Percentiles rank a stretch among this genome's conserved stretches.
These are phyloP conservation scores for Thermophis baileyi DNA, from an alignment of 2,113 vertebrate genomes.

Conservation along the genomic window DNA sequence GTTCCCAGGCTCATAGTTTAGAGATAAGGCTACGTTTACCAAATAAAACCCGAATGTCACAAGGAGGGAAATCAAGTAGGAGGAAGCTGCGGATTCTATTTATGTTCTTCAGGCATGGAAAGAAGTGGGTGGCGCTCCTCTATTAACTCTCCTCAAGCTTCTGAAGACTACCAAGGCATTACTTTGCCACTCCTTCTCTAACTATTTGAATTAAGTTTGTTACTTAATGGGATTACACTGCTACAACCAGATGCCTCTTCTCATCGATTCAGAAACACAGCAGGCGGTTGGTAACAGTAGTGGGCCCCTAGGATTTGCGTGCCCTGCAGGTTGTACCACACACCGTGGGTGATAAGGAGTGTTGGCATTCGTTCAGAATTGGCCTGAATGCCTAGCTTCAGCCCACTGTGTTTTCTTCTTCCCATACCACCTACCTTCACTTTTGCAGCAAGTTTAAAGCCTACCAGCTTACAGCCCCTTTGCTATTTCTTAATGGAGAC, in stretches of 20 bases:
- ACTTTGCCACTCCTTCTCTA: neutral
- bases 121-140: neutral
- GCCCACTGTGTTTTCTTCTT: neutral
- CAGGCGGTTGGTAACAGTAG: neutral
- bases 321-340: neutral
- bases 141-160: neutral
- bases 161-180: neutral
- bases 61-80: slow-evolving; percentile 9
- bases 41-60: neutral
- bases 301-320: neutral
- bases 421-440: neutral
- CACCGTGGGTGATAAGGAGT: neutral
- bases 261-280: neutral
- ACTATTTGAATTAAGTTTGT: neutral
- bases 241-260: neutral
- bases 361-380: neutral
- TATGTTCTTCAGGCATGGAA: neutral
- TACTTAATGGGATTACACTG: neutral
- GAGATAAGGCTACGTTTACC: neutral
- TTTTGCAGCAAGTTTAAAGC: neutral
- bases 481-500: neutral
- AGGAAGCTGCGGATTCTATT: slow-evolving; percentile 8
- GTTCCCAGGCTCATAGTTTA: neutral
- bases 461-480: neutral
- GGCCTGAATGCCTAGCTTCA: neutral